phyloP scores from a whole-genome alignment of 1,140 invertebrate genomes.

The Drosophila auraria region DNA sequence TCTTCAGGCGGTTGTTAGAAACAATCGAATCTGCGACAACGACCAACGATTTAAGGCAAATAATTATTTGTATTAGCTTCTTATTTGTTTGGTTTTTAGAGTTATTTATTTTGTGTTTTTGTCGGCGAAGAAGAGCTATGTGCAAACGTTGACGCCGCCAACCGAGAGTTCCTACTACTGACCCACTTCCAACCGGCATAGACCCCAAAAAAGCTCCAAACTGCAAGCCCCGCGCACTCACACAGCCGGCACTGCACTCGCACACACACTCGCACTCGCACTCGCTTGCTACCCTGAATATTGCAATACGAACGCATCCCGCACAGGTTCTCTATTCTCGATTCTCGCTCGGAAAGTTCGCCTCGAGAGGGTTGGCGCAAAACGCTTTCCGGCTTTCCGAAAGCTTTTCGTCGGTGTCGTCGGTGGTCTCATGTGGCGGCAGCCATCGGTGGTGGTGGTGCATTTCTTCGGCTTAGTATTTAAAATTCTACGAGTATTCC shows the following conservation, averaged over 20 bases:
- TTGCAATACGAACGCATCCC: conserved; percentile 36
- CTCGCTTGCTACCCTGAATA: conserved; percentile 49
- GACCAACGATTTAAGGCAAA: conserved; percentile 40
- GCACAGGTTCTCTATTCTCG: conserved; percentile 34
- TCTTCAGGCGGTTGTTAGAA: conserved; percentile 11
- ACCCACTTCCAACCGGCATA: conserved; percentile 75
- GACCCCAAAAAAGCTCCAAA: conserved; percentile 58
- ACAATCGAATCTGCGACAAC: conserved; percentile 22
- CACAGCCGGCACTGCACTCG: conserved; percentile 15
- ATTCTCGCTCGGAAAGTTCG: conserved; percentile 60
- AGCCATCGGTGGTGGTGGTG: conserved; percentile 12
- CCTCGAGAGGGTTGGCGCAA: conserved; percentile 54
- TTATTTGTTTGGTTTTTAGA: not conserved
- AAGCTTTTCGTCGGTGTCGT: conserved; percentile 23
- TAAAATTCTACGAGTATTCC: conserved; percentile 8
- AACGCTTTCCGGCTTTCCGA: conserved; percentile 51
- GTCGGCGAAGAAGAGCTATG: conserved; percentile 37
- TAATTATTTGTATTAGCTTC: conserved; percentile 20
- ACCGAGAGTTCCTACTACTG: conserved; percentile 76
- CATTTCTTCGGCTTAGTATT: conserved; percentile 41
- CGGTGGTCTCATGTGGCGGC: conserved; percentile 25
- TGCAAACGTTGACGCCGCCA: conserved; percentile 70
- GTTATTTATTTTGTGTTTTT: conserved; percentile 22
- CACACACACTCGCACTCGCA: conserved; percentile 20
- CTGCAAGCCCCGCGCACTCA: conserved; percentile 34